Base-by-base conservation (phyloP, 2,888 invertebrate species). In the Oscheius sp. region DNA sequence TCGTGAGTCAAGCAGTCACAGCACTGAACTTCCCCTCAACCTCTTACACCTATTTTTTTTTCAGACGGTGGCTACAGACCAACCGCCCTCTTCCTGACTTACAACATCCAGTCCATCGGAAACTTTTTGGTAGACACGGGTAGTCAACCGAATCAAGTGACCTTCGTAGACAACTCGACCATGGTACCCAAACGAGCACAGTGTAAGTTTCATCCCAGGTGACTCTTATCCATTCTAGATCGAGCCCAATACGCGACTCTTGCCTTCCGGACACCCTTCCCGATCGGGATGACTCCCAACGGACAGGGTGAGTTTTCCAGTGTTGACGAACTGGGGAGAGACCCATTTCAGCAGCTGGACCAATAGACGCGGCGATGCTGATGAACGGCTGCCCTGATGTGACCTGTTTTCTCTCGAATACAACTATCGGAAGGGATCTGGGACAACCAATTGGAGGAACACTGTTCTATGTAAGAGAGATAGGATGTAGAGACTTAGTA, bases 391-490 rank as follows among this genome's bases (percentile, higher is more conserved):
- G 81, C 32, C 21, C 73, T 3, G 76, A 79, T 70, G 66, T 76
- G 11, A 76, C 68, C n/a, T 81, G 81, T 51, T 60, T 81, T 2
- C 75, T 81, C 59, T 71, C 60, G 11, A 79, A 65, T 60, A 76
- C 78, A 0, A 73, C 76, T 9, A 13, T 79, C 7, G 76, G 76
- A 11, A 42, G 76, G n/a, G 71, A 74, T 50, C 55, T 81, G 5
- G 70, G 75, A n/a, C 79, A 74, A 29, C 81, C 81, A 29, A n/a
- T 76, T 2, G 79, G 77, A 10, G 79, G 76, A 51, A 81, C 76
- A 7, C 9, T 81, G 55, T 81, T 81, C 51, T 81, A 81, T 75
- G 79, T 81, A 47, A 76, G 66, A 42, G 7, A 42, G 21, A 21
- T 21, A 21, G 21, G 21, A 21, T 21, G 21, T 21, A 21, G 21